Evolutionary conservation across 2,113 vertebrate genomes (phyloP), one percentile per base, ranked within the genome.

Genomic region (Pitta sordida): DNA sequence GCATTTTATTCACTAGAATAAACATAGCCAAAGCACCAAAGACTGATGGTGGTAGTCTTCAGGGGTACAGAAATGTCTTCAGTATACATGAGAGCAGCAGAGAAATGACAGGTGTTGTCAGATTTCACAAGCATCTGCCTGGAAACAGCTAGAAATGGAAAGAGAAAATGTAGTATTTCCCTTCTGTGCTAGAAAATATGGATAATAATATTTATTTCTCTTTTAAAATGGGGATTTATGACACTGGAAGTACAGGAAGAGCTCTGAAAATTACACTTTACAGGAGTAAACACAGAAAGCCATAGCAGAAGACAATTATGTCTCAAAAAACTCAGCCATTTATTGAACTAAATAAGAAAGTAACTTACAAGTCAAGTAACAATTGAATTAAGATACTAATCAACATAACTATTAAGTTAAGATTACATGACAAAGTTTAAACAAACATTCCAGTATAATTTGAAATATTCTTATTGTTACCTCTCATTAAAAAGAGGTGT

Each of bases 351-450:
- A 83, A 90, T 88, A 55, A 92, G 89, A 92, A 87, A 85, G 49
- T 63, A 92, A 70, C 51, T 75, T 65, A 59, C 59, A 87, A 92
- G 70, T 92, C 70, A 92, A 91, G 86, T 77, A 93, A 94, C 89
- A 93, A 91, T 80, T 91, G 93, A 91, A 93, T 94, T 92, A 86
- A 86, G 93, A 90, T 92, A 90, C 73, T 65, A 91, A 79, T 96
- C 94, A 83, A 58, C 24, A 13, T 55, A 86, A 58, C 68, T 83
- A 91, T 94, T 95, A 95, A 78, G 56, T 87, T 88, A 46, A 89
- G 73, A 91, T 93, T 93, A 93, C 71, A 78, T 94, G 71, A 81
- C 64, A 86, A 95, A 83, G 23, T 88, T 88, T 83, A 94, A 89
- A 88, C 84, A 68, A 89, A 94, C 15, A 75, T 86, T 93, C 46